Conservation (phyloP, 2,113 vertebrate genomes). For the Poeciliopsis turrubarensis region DNA sequence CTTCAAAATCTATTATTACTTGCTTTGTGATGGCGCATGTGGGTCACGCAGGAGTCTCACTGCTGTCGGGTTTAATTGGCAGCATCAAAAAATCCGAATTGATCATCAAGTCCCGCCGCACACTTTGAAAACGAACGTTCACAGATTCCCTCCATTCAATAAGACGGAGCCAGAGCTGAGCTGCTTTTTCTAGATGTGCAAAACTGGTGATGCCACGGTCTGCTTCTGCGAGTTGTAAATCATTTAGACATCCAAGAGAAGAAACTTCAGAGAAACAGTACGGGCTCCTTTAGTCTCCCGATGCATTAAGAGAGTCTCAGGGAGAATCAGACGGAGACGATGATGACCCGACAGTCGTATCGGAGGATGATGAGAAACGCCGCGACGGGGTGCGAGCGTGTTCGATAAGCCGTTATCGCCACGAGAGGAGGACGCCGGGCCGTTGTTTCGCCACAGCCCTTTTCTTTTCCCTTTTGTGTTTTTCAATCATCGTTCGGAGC, state of each 20-base stretch:
- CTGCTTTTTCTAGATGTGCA: background rate
- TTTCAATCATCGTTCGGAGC: slow-evolving; percentile 40
- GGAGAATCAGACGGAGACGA: slow-evolving; percentile 8
- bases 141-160: too few relatives aligned
- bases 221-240: background rate
- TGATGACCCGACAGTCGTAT: slow-evolving; percentile 37
- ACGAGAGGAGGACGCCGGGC: slow-evolving; percentile 38
- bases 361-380: slow-evolving; percentile 15
- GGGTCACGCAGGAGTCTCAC: too few relatives aligned
- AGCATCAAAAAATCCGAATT: too few relatives aligned
- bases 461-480: slow-evolving; percentile 43
- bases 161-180: too few relatives aligned
- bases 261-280: background rate
- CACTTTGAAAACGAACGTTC: too few relatives aligned
- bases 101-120: too few relatives aligned
- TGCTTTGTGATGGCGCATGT: too few relatives aligned
- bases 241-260: background rate
- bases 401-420: slow-evolving; percentile 68
- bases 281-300: background rate
- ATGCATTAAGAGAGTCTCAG: slow-evolving; percentile 4
- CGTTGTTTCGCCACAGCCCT: slow-evolving; percentile 25
- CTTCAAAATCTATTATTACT: too few relatives aligned
- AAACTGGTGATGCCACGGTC: background rate
- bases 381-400: slow-evolving; percentile 53
- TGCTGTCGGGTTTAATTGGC: too few relatives aligned